Base-by-base conservation (phyloP, 37 sponge, comb jelly and placozoan species). In the Oscarella lobularis region DNA sequence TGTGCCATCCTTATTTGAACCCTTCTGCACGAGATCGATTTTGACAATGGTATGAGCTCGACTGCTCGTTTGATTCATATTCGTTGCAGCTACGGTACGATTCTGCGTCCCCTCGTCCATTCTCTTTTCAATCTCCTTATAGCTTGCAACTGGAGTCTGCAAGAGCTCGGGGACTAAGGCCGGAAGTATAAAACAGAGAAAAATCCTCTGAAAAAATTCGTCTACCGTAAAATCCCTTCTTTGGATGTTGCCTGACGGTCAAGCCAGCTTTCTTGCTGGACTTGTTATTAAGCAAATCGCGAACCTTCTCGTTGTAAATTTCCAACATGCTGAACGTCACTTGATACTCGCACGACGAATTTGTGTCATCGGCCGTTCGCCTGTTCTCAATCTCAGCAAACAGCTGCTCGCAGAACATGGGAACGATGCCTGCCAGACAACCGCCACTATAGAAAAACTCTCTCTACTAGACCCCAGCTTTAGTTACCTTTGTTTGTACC, bases 1-100 rank as follows among this genome's bases (percentile, higher is more conserved):
- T 31, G 74, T 32, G 36, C 85, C 85, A 38, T 4, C 39, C 27
- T 67, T 38, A 31, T 67, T 74, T 29, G 67, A 75, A 31, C 70
- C 76, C 76, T 85, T 88, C 66, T 88, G 89, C 20, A 36, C 76
- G 60, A 88, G 81, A 1, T 66, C 77, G 38, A 88, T 73, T 9
- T 78, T 78, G 38, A 88, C 84, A n/a, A 88, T 76, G 2, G 89
- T 88, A 69, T 84, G 85, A 2, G 89, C 85, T 35, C 85, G 82
- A 78, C 82, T 85, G 76, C 85, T 85, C 20, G 85, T 85, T 3
- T 83, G 80, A 39, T 89, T 89, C 90, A 89, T 89, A 34, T 85
- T 82, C 33, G 90, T 89, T 14, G 85, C 72, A 5, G 85, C 85
- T 6, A 89, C 74, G 31, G 90, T 85, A 33, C 90, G 74, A 72